A percentile compares a stretch with the other conserved stretches of the same genome.
Evolutionary conservation across 2,797 vertebrate species (phyloP).

Genomic region (Muscicapa comitata): DNA sequence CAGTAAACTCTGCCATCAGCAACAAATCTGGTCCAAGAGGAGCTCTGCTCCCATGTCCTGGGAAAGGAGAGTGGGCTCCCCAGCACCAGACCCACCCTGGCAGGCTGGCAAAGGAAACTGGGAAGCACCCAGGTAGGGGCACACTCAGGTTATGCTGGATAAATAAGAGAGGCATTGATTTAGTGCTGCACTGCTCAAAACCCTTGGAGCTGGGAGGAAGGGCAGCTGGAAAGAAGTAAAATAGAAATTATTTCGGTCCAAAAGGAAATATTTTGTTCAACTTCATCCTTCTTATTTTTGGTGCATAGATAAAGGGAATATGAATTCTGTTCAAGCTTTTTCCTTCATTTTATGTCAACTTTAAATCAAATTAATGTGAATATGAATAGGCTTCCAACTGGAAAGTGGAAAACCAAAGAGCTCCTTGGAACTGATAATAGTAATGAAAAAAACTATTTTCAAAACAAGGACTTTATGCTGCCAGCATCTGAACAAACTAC

Average conservation of each 20-base stretch:
- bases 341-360: not conserved
- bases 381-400: not conserved
- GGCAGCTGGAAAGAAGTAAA: not conserved
- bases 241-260: not conserved
- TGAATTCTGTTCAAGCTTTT: not conserved
- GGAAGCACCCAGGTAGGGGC: not conserved
- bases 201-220: not conserved
- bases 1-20: not conserved
- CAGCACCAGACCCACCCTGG: not conserved
- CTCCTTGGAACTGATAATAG: not conserved
- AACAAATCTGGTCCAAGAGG: not conserved
- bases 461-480: not conserved
- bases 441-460: not conserved
- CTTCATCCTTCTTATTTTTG: not conserved
- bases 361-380: slow-evolving; percentile 7
- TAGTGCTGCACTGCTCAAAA: not conserved
- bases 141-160: not conserved
- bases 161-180: not conserved
- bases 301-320: not conserved
- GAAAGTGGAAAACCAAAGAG: not conserved
- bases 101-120: not conserved
- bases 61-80: not conserved
- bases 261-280: not conserved
- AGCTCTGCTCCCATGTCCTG: not conserved
- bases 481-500: not conserved